These are phyloP conservation scores for Ormyrus rosae DNA, from an alignment of 2,888 invertebrate genomes.

Conservation along the genomic window DNA sequence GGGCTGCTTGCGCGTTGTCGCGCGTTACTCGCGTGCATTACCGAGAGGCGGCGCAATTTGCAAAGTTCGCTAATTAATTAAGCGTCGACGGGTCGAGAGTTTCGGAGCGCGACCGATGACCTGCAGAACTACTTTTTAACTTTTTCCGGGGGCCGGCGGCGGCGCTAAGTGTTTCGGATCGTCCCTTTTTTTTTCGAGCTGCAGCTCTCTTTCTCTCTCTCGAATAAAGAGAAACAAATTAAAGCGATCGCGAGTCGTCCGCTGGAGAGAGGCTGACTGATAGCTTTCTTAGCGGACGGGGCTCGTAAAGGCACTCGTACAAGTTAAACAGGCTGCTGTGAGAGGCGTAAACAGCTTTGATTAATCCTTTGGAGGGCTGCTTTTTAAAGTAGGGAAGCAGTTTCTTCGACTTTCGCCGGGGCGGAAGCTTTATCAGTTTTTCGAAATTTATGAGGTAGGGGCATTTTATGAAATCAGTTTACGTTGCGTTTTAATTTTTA, in stretches of 20 bases:
- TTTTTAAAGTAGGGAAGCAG: no score
- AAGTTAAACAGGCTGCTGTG: no score
- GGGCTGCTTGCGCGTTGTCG: constrained; percentile 5
- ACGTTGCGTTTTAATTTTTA: no score
- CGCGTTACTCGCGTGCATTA: constrained; percentile 15
- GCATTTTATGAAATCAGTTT: no score
- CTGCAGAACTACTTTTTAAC: constrained; percentile 29
- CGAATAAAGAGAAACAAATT: constrained; percentile 21
- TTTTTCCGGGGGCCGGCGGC: background rate
- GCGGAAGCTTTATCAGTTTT: no score
- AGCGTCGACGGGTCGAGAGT: constrained; percentile 24
- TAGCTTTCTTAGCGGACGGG: no score
- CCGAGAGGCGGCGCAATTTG: background rate
- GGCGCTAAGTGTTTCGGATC: constrained; percentile 18
- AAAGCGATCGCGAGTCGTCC: background rate
- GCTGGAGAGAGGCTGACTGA: no score
- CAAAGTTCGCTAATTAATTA: constrained; percentile 50
- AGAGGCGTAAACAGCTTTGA: no score
- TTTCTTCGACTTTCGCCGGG: no score
- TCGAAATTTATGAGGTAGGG: no score
- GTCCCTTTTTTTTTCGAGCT: constrained; percentile 4
- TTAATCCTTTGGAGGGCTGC: no score
- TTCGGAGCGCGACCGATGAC: background rate
- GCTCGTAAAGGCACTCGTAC: no score
- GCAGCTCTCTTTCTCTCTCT: background rate